Evolutionary conservation across 2,113 vertebrate genomes (phyloP), one percentile per base, ranked within the genome.

Genomic region (Mustela lutreola): DNA sequence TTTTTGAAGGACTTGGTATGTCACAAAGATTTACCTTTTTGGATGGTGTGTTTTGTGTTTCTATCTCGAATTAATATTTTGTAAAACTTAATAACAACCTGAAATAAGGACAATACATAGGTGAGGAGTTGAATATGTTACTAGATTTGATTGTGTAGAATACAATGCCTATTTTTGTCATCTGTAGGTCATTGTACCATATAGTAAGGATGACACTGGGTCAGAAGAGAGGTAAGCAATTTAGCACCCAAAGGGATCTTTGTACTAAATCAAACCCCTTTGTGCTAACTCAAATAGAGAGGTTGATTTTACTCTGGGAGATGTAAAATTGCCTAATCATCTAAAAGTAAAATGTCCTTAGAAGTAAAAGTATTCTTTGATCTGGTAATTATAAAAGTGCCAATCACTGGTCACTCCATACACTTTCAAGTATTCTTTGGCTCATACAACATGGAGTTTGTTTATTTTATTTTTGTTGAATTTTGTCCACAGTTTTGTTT

Each of bases 231-330:
- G 98, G 98, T 98, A 97, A 98, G 79, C 22, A 93, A 75, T 87
- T 78, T 94, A 94, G 97, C 39, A 96, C 71, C 48, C 62, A 87
- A 95, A 81, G 22, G 10, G 87, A 5, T 96, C 96, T 96, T 65
- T 97, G 71, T 81, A 26, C 45, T 76, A 87, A 94, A 95, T 91
- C 87, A 98, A 96, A 97, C 82, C 96, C 97, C 83, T 96, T 62
- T 93, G n/a, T 98, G 94, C 96, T 97, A 98, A 97, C 91, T 98
- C 93, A 98, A 98, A 98, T 48, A 98, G 89, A 73, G 79, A 76
- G 7, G 67, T 97, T 97, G 94, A 98, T 97, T 97, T 98, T 98
- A 97, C 39, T 97, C 87, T 78, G 89, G 63, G 79, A 97, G 96
- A 89, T 80, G 0, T 14, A 97, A 97, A 97, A 95, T 93, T 75